A percentile compares a stretch with the other conserved stretches of the same genome.
phyloP scores from a whole-genome alignment of 2,888 invertebrate genomes.

The Emmelina monodactyla region DNA sequence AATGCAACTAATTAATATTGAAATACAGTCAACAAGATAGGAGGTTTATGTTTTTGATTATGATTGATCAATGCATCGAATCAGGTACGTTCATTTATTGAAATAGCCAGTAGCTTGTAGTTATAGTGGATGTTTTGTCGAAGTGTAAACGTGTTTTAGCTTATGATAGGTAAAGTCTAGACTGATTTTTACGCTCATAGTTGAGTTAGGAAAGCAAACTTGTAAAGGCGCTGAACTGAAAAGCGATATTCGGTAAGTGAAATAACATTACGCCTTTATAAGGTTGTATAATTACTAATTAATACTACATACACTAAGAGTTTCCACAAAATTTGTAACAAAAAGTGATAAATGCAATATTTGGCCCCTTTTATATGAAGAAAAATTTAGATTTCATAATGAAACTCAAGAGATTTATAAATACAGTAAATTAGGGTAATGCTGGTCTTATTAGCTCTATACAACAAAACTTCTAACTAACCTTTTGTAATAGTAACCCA shows the following conservation, averaged over 20 bases:
- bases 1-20: too few species aligned
- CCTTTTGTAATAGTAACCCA: too few species aligned
- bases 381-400: conserved; percentile 34
- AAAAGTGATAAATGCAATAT: conserved; percentile 35
- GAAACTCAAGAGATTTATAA: conserved; percentile 22
- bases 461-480: neutral
- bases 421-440: conserved; percentile 12
- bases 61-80: conserved; percentile 3
- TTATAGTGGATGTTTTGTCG: conserved; percentile 21
- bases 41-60: neutral
- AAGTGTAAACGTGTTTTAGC: conserved; percentile 19
- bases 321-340: conserved; percentile 42
- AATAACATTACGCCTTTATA: conserved; percentile 1
- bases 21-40: neutral
- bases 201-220: conserved; percentile 29
- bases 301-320: conserved; percentile 39
- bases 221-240: neutral
- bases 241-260: conserved; percentile 5
- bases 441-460: conserved; percentile 24
- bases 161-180: conserved; percentile 54
- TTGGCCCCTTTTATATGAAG: conserved; percentile 40
- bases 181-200: conserved; percentile 56
- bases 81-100: conserved; percentile 6
- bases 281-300: conserved; percentile 18
- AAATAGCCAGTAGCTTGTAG: conserved; percentile 21